Percentiles rank a stretch among this genome's conserved stretches.
phyloP scores from a whole-genome alignment of 2,888 invertebrate genomes.

The Nezara viridula region DNA sequence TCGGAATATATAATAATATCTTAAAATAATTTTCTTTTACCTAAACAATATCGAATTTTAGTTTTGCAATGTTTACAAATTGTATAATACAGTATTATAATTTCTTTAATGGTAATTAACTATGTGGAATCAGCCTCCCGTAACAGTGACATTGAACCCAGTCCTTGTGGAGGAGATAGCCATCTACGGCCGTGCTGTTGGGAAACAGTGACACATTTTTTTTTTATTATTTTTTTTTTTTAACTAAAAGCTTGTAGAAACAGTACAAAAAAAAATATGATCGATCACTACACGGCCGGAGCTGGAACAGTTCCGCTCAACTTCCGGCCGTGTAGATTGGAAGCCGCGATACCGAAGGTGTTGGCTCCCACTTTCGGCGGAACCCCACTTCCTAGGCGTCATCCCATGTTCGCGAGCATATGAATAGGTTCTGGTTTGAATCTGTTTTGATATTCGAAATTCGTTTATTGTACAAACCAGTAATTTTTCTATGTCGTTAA shows the following conservation, averaged over 20 bases:
- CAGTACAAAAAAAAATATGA: conserved; percentile 54
- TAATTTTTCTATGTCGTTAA: no score
- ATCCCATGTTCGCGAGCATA: background rate
- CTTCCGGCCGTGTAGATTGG: conserved; percentile 29
- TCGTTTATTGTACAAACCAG: no score
- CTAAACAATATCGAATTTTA: no score
- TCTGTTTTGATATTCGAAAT: no score
- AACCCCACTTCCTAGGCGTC: background rate
- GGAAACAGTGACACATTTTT: conserved; percentile 49
- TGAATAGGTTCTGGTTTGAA: background rate
- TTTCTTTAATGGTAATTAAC: background rate
- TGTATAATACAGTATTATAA: background rate
- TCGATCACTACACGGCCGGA: conserved; percentile 52
- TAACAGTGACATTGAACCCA: conserved; percentile 28
- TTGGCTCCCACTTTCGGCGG: background rate
- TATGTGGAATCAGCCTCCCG: background rate
- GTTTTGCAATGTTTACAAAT: no score
- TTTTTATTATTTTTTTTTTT: background rate
- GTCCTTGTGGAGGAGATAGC: background rate
- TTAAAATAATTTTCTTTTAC: no score
- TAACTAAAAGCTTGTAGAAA: conserved; percentile 53
- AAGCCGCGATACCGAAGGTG: conserved; percentile 11
- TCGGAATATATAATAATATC: no score
- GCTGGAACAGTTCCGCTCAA: background rate
- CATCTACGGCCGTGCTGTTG: conserved; percentile 18